phyloP scores from a whole-genome alignment of 64 coral and sea anemone species.

The Actinia tenebrosa region DNA sequence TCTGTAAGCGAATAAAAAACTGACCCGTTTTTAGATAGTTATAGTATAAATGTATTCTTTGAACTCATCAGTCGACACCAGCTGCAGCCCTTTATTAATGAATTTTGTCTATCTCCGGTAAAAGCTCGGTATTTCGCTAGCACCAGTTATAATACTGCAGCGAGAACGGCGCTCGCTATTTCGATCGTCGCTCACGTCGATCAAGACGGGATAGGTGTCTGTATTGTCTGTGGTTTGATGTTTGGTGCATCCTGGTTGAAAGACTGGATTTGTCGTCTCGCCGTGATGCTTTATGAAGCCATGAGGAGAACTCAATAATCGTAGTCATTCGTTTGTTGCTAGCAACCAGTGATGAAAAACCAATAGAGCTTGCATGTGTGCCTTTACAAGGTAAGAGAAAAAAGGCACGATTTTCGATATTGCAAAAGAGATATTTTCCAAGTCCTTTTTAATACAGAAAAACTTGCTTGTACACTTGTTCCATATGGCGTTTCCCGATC shows the following conservation, averaged over 20 bases:
- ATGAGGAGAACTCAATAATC: not conserved
- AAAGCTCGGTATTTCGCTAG: not conserved
- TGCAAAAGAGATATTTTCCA: not conserved
- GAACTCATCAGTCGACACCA: not conserved
- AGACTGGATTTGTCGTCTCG: not conserved
- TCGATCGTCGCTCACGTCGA: not conserved
- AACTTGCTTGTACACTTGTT: not conserved
- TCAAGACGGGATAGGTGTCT: not conserved
- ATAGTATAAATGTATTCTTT: not conserved
- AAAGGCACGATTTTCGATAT: no score
- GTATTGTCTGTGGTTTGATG: not conserved
- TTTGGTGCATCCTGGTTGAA: not conserved
- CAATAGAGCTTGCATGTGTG: constrained; percentile 1
- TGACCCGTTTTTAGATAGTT: not conserved
- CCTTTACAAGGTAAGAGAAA: not conserved
- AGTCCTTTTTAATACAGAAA: not conserved
- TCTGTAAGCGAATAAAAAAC: not conserved
- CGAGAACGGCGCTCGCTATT: not conserved
- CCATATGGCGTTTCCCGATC: not conserved
- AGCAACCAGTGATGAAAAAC: not conserved
- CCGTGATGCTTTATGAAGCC: not conserved
- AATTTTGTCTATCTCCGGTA: constrained; percentile 7
- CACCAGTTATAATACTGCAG: not conserved
- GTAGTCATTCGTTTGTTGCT: constrained; percentile 1
- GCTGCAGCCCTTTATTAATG: constrained; percentile 9